Conservation (phyloP, 2,797 vertebrate genomes). For the Ctenochaetus hawaiiensis region DNA sequence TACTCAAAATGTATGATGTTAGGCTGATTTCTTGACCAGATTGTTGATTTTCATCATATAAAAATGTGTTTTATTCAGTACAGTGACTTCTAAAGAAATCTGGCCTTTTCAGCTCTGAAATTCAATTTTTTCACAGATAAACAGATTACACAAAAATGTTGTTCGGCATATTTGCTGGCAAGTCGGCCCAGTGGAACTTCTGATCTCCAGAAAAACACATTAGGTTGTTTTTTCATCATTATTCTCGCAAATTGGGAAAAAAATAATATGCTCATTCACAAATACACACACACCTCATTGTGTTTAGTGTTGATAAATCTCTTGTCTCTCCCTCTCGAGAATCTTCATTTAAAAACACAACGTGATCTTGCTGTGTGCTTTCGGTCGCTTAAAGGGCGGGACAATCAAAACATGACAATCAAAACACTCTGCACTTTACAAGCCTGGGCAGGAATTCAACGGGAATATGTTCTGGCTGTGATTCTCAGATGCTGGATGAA, state of each 20-base stretch:
- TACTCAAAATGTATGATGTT: no score
- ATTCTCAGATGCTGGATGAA: conserved; percentile 39
- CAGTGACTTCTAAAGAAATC: not conserved
- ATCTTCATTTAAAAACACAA: conserved; percentile 41
- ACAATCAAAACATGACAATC: conserved; percentile 53
- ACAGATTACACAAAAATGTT: conserved; percentile 31
- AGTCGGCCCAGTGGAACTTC: conserved; percentile 11
- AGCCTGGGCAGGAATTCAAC: conserved; percentile 49
- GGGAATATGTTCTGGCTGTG: conserved; percentile 38
- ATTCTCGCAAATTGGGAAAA: not conserved
- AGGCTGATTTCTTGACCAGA: no score
- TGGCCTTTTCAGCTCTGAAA: conserved; percentile 38
- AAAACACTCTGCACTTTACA: conserved; percentile 28
- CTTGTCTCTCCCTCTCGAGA: not conserved
- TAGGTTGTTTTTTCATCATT: not conserved
- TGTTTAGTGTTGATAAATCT: conserved; percentile 40
- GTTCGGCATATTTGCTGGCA: conserved; percentile 14
- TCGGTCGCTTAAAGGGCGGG: conserved; percentile 44
- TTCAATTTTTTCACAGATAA: conserved; percentile 11
- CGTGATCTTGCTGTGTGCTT: conserved; percentile 27
- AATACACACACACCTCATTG: not conserved
- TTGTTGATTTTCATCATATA: no score
- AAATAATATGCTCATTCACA: not conserved
- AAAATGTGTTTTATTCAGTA: not conserved
- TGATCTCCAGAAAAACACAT: conserved; percentile 26